These are phyloP conservation scores for Pogonomyrmex barbatus DNA, from an alignment of 1,140 invertebrate species.

Conservation along the genomic window DNA sequence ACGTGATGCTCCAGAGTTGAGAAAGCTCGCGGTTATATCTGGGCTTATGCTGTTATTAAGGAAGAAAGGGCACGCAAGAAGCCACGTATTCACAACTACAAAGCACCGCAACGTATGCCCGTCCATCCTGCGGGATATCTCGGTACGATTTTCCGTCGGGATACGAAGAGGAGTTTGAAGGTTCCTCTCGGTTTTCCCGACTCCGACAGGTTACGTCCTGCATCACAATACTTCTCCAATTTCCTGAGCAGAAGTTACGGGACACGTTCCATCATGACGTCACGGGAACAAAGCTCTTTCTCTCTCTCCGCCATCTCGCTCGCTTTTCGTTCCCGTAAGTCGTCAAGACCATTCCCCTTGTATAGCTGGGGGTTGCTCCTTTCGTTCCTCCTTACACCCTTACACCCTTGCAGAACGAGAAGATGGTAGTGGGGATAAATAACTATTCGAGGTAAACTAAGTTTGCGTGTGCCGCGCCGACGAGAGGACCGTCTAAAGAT, in stretches of 20 bases:
- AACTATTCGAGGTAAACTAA: conserved; percentile 72
- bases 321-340: conserved; percentile 63
- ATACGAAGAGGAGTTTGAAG: conserved; percentile 71
- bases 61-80: conserved; percentile 36
- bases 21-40: conserved; percentile 6
- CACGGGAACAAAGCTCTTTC: conserved; percentile 75
- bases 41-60: conserved; percentile 27
- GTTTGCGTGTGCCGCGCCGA: conserved; percentile 58
- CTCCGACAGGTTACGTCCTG: conserved; percentile 75
- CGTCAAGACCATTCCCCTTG: conserved; percentile 29
- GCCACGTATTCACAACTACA: conserved; percentile 31
- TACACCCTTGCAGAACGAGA: not conserved
- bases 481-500: conserved; percentile 37
- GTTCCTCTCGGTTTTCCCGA: conserved; percentile 72
- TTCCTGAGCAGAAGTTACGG: conserved; percentile 79
- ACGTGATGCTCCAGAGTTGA: not conserved
- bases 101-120: conserved; percentile 13
- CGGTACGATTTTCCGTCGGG: conserved; percentile 67
- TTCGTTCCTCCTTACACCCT: conserved; percentile 33
- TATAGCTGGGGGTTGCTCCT: conserved; percentile 30
- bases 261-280: conserved; percentile 80
- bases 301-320: conserved; percentile 63
- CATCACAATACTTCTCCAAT: conserved; percentile 80
- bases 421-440: conserved; percentile 66
- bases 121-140: conserved; percentile 38